A percentile compares a stretch with the other conserved stretches of the same genome.
These are phyloP conservation scores for Cistogaster globosa DNA, from an alignment of 2,888 invertebrate species.

Conservation along the genomic window DNA sequence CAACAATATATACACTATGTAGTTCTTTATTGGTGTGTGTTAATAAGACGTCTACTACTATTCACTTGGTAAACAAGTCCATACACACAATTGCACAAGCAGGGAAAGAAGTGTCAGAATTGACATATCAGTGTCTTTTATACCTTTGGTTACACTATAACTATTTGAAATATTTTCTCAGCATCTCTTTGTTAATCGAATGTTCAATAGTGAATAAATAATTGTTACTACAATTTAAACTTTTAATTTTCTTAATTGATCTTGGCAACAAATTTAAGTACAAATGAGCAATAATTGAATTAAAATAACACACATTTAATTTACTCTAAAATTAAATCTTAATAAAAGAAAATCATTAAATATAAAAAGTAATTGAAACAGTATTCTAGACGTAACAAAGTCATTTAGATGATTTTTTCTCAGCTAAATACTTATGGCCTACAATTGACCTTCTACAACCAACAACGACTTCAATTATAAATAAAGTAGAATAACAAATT, in stretches of 20 bases:
- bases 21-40: too few species aligned
- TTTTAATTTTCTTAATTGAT: constrained; percentile 51
- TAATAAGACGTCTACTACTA: too few species aligned
- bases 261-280: constrained; percentile 41
- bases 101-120: too few species aligned
- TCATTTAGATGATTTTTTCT: constrained; percentile 16
- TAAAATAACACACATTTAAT: constrained; percentile 2
- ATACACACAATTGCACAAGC: too few species aligned
- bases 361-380: neutral
- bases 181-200: too few species aligned
- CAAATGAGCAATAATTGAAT: constrained; percentile 9
- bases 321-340: neutral
- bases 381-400: constrained; percentile 15
- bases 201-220: neutral
- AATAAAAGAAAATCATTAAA: constrained; percentile 3
- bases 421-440: neutral
- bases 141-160: too few species aligned
- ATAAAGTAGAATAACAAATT: neutral
- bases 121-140: too few species aligned
- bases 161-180: too few species aligned
- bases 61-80: too few species aligned
- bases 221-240: neutral
- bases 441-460: constrained; percentile 28
- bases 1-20: too few species aligned
- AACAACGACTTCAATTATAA: constrained; percentile 18